Percentiles rank a stretch among this genome's conserved stretches.
Evolutionary conservation across 1,140 invertebrate species (phyloP).

Genomic region (Chelonus insularis): DNA sequence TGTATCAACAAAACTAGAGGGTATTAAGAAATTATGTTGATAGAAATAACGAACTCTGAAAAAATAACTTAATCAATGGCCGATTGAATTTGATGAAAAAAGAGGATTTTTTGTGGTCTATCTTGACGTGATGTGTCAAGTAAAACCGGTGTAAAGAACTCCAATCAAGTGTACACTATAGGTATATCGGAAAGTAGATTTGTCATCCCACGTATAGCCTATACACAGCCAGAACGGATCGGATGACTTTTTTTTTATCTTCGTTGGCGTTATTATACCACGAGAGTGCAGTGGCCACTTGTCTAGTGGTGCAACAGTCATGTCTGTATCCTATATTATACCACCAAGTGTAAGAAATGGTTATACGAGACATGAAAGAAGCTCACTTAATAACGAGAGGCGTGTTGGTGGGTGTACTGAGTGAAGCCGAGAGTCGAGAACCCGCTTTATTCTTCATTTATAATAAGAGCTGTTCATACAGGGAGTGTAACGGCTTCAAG

Average conservation of each 20-base stretch:
- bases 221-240: not conserved
- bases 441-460: conserved; percentile 35
- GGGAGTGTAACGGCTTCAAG: conserved; percentile 49
- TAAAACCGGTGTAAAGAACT: too few species aligned
- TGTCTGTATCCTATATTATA: conserved; percentile 32
- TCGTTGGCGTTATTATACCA: conserved; percentile 6
- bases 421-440: conserved; percentile 31
- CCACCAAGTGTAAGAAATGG: not conserved
- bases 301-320: conserved; percentile 38
- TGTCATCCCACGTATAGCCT: conserved; percentile 41
- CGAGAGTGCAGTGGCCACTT: not conserved
- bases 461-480: conserved; percentile 23
- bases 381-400: conserved; percentile 31
- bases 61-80: too few species aligned
- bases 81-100: too few species aligned
- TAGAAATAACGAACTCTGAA: too few species aligned
- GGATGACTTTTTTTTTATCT: conserved; percentile 9
- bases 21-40: too few species aligned
- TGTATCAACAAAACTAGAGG: too few species aligned
- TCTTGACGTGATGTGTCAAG: too few species aligned
- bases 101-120: too few species aligned
- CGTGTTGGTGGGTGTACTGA: conserved; percentile 41
- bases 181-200: conserved; percentile 39
- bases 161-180: too few species aligned
- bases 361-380: conserved; percentile 3